phyloP scores from a whole-genome alignment of 2,113 vertebrate species.

The Bucco capensis region DNA sequence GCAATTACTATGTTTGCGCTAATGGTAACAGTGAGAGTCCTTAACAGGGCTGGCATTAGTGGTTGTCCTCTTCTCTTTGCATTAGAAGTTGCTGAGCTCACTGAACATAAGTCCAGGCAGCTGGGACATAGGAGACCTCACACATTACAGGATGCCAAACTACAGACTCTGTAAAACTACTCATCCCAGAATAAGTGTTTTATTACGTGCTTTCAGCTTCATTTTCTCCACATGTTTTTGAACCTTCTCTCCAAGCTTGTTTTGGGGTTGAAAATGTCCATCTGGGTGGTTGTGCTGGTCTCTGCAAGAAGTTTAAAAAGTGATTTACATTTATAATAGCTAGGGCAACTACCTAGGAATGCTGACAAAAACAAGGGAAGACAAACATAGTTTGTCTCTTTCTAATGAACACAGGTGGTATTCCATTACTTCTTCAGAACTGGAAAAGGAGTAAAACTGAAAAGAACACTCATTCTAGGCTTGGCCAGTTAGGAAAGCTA shows the following conservation, averaged over 20 bases:
- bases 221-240: slow-evolving; percentile 42
- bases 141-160: not conserved
- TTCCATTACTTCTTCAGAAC: not conserved
- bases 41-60: not conserved
- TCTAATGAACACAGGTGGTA: not conserved
- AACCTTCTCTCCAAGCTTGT: slow-evolving; percentile 35
- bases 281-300: not conserved
- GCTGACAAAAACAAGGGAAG: not conserved
- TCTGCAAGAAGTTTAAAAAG: slow-evolving; percentile 59
- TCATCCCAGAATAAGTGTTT: slow-evolving; percentile 53
- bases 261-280: not conserved
- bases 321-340: not conserved
- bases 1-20: not conserved
- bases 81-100: not conserved
- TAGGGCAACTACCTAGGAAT: not conserved
- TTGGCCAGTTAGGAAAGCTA: not conserved
- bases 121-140: not conserved
- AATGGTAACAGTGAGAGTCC: not conserved
- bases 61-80: not conserved
- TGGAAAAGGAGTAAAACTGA: not conserved
- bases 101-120: not conserved
- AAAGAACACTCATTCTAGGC: not conserved
- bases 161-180: not conserved
- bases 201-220: slow-evolving; percentile 54
- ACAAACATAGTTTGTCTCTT: not conserved